A percentile compares a stretch with the other conserved stretches of the same genome.
Conservation (phyloP, 2,888 invertebrate genomes). For the Hetaerina titia region DNA sequence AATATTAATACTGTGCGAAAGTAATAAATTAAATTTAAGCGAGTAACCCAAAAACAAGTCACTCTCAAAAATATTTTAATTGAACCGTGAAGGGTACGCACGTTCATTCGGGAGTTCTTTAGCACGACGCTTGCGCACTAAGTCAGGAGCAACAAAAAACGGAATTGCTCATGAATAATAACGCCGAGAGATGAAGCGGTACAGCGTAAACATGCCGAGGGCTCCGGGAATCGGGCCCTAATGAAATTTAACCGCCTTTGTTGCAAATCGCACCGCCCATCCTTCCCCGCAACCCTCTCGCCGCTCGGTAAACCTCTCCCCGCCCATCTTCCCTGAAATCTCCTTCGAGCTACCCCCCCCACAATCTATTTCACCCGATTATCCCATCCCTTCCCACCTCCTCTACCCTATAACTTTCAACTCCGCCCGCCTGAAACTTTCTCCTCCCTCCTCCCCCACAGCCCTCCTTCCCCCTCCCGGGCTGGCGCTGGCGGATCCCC, state of each 20-base stretch:
- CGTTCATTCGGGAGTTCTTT: not conserved
- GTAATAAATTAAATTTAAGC: too few species aligned
- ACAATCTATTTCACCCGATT: constrained; percentile 14
- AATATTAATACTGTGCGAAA: too few species aligned
- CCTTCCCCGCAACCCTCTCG: not conserved
- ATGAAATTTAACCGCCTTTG: constrained; percentile 39
- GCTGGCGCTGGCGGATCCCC: not conserved
- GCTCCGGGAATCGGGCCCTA: not conserved
- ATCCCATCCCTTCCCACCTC: not conserved
- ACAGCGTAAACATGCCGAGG: not conserved
- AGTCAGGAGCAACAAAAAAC: not conserved
- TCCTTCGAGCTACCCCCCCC: not conserved
- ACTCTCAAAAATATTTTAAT: not conserved
- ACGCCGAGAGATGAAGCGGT: not conserved
- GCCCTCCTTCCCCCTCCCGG: not conserved
- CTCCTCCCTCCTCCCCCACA: not conserved
- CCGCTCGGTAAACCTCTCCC: constrained; percentile 3
- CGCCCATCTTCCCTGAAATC: not conserved
- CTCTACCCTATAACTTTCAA: not conserved
- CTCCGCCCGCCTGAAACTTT: not conserved
- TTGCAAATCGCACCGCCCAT: not conserved
- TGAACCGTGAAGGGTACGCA: not conserved
- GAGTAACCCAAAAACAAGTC: not conserved
- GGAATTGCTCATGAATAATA: not conserved
- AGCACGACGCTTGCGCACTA: not conserved